Percentiles rank a stretch among this genome's conserved stretches.
These are phyloP conservation scores for Conopomorpha cramerella DNA, from an alignment of 1,140 invertebrate species.

Conservation along the genomic window DNA sequence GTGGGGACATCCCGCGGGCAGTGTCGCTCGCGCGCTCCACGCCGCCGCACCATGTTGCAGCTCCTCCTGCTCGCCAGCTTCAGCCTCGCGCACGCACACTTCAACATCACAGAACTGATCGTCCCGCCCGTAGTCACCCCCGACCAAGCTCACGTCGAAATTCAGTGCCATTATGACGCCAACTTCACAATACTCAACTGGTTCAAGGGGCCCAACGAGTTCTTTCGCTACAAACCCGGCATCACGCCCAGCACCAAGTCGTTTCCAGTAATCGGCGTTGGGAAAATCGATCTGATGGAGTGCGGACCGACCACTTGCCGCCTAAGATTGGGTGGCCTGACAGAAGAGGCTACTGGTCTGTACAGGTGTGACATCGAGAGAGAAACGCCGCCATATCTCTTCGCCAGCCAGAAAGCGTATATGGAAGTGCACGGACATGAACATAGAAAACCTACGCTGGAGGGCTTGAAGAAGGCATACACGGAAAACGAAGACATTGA, in stretches of 20 bases:
- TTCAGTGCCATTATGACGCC: slow-evolving; percentile 44
- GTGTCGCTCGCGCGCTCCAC: slow-evolving; percentile 35
- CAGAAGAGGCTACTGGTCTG: slow-evolving; percentile 37
- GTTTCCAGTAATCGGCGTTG: slow-evolving; percentile 38
- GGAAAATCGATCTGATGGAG: slow-evolving; percentile 25
- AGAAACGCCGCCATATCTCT: slow-evolving; percentile 34
- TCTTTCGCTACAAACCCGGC: slow-evolving; percentile 44
- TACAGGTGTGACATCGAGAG: slow-evolving; percentile 46
- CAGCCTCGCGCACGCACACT: slow-evolving; percentile 16
- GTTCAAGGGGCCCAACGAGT: slow-evolving; percentile 43
- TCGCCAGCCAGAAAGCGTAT: slow-evolving; percentile 27
- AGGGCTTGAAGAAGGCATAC: slow-evolving; percentile 33
- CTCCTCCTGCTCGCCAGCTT: slow-evolving; percentile 8
- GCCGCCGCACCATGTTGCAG: slow-evolving; percentile 30
- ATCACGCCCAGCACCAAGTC: slow-evolving; percentile 32
- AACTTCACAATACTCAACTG: slow-evolving; percentile 49
- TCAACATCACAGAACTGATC: slow-evolving; percentile 41
- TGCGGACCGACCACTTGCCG: slow-evolving; percentile 37
- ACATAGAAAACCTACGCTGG: slow-evolving; percentile 27
- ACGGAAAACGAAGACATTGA: slow-evolving; percentile 34
- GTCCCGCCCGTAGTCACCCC: slow-evolving; percentile 28
- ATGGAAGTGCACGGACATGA: slow-evolving; percentile 34
- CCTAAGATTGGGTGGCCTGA: slow-evolving; percentile 27
- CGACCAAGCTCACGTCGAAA: slow-evolving; percentile 27
- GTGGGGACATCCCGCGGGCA: slow-evolving; percentile 22